Base-by-base conservation (phyloP, 2,797 vertebrate genomes). In the Karalla daura region DNA sequence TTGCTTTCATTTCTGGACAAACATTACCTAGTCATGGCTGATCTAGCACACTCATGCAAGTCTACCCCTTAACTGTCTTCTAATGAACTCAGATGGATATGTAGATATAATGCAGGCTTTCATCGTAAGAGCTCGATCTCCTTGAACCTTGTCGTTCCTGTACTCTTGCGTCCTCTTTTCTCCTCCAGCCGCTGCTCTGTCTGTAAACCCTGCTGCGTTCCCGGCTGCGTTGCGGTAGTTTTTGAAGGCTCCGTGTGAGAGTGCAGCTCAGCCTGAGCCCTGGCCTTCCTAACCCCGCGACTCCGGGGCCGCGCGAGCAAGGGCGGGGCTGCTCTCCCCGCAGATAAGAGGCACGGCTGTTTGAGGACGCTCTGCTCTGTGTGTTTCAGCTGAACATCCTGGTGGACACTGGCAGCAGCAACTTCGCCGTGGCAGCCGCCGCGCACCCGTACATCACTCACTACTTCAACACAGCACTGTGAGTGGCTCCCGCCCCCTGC, bases 371-470 rank as follows among this genome's bases (percentile, higher is more conserved):
- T 43, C 21, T 62, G 7, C 17, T 30, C 73, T 81, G 50, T 94
- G 71, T 87, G 80, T 77, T 83, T 58, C 95, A 99, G 97, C 78
- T 99, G 37, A 98, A 99, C 88, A 97, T 99, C 87, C 94, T 99
- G 80, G 95, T 99, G 55, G 97, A 99, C 78, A 99, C 98, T 0
- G 98, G 98, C 61, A 99, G 98, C 95, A 99, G 98, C 83, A 99
- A 98, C 94, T 99, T 99, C 70, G 97, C 98, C 0, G 97, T 99
- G 76, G 96, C 97, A 0, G 96, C 96, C 0, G 92, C 95, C 15
- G 85, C 95, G 8, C 92, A 96, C 79, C 76, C 92, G 9, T 94
- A 95, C 83, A 88, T 97, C 70, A 93, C 93, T 11, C 83, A 93
- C 58, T 97, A 94, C 93, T 99, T 96, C 86, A 74, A 96, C 77